Evolutionary conservation across 2,888 invertebrate species (phyloP).

Genomic region (Eristalinus aeneus): DNA sequence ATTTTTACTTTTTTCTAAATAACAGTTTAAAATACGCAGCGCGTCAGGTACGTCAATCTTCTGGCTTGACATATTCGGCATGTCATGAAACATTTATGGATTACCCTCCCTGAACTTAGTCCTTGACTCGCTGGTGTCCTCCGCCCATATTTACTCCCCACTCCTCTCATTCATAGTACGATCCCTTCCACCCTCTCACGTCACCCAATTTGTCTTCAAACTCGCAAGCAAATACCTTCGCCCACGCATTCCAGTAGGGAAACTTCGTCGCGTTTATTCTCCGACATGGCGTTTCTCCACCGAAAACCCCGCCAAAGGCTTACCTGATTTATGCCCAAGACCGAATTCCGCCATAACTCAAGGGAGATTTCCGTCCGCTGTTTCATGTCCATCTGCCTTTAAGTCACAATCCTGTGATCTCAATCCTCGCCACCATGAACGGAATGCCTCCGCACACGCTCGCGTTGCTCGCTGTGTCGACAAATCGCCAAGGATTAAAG

Average conservation of each 20-base stretch:
- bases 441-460: neutral
- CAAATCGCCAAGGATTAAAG: neutral
- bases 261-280: neutral
- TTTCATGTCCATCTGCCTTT: slow-evolving; percentile 4
- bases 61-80: too few species aligned
- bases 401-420: neutral
- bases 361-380: neutral
- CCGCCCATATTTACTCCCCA: too few species aligned
- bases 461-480: neutral
- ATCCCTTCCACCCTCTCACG: neutral
- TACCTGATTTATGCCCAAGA: neutral
- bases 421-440: neutral
- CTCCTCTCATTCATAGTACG: too few species aligned
- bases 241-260: neutral
- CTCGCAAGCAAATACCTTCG: neutral
- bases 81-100: too few species aligned
- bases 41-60: too few species aligned
- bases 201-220: neutral
- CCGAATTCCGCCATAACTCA: neutral
- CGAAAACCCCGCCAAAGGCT: neutral
- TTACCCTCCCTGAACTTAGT: too few species aligned
- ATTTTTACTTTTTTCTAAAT: too few species aligned
- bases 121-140: too few species aligned
- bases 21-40: too few species aligned
- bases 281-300: neutral